Evolutionary conservation across 2,888 invertebrate genomes (phyloP).

Genomic region (Lissonota sp.): DNA sequence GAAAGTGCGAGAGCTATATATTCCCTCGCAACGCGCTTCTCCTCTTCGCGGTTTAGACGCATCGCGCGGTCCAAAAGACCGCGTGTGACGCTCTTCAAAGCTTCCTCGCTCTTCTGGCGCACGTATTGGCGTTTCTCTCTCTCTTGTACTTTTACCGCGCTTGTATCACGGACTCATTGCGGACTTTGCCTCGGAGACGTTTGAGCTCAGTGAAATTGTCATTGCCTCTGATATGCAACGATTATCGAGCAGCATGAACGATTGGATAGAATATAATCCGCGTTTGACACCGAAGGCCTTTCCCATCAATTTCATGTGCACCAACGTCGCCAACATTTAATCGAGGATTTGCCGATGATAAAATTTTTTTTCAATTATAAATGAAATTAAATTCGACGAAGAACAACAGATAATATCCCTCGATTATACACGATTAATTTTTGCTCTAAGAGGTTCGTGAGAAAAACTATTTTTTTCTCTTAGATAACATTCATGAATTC

Average conservation of each 20-base stretch:
- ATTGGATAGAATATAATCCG: constrained; percentile 46
- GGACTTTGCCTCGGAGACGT: constrained; percentile 54
- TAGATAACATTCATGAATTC: too few species aligned
- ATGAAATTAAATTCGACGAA: too few species aligned
- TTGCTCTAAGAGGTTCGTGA: too few species aligned
- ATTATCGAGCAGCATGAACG: constrained; percentile 40
- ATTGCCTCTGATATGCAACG: constrained; percentile 42
- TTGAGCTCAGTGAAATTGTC: constrained; percentile 36
- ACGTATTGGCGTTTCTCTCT: neutral
- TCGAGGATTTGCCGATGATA: neutral
- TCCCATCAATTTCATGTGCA: constrained; percentile 4
- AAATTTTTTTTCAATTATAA: neutral
- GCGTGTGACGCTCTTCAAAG: constrained; percentile 35
- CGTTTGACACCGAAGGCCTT: constrained; percentile 6
- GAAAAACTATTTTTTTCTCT: too few species aligned
- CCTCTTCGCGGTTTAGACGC: constrained; percentile 3
- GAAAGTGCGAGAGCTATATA: constrained; percentile 20
- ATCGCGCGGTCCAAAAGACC: constrained; percentile 25
- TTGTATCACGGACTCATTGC: constrained; percentile 29
- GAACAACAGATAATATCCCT: too few species aligned
- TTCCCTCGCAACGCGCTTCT: constrained; percentile 1
- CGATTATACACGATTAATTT: too few species aligned
- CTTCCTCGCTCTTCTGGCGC: constrained; percentile 24
- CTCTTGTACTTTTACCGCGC: constrained; percentile 8
- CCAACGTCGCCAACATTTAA: neutral